Evolutionary conservation across 2,888 invertebrate genomes (phyloP).

Genomic region (Trachelus troglodyta): DNA sequence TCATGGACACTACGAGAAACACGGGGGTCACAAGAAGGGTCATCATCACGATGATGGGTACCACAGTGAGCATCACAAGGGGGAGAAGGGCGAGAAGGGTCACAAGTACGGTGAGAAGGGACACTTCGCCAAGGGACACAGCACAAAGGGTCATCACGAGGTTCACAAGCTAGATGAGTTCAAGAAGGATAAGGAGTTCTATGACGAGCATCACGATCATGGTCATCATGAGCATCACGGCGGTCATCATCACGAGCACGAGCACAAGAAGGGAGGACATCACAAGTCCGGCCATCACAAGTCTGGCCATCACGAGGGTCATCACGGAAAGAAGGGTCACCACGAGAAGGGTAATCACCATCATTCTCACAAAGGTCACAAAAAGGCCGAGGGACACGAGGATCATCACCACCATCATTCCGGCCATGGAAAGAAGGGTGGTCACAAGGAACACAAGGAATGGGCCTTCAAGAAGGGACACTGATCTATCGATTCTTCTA

Average conservation of each 20-base stretch:
- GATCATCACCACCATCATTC: slow-evolving; percentile 80
- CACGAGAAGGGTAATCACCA: slow-evolving; percentile 85
- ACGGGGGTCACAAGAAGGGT: slow-evolving; percentile 73
- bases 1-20: slow-evolving; percentile 73
- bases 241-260: slow-evolving; percentile 82
- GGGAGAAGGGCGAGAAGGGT: slow-evolving; percentile 76
- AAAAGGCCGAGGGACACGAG: slow-evolving; percentile 81
- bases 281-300: slow-evolving; percentile 86
- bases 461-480: slow-evolving; percentile 74
- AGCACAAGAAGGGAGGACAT: slow-evolving; percentile 84
- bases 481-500: slow-evolving; percentile 24
- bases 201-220: slow-evolving; percentile 85
- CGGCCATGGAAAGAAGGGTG: slow-evolving; percentile 83
- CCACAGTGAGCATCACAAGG: slow-evolving; percentile 74
- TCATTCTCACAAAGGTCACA: slow-evolving; percentile 83
- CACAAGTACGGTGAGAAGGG: slow-evolving; percentile 77
- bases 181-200: slow-evolving; percentile 88
- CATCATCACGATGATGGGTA: slow-evolving; percentile 77
- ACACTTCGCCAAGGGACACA: slow-evolving; percentile 85
- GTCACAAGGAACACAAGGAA: slow-evolving; percentile 82
- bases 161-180: slow-evolving; percentile 87
- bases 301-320: slow-evolving; percentile 79
- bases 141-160: slow-evolving; percentile 87
- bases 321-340: slow-evolving; percentile 84
- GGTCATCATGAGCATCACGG: slow-evolving; percentile 87